phyloP scores from a whole-genome alignment of 2,888 invertebrate genomes.

The Yponomeuta sedellus region DNA sequence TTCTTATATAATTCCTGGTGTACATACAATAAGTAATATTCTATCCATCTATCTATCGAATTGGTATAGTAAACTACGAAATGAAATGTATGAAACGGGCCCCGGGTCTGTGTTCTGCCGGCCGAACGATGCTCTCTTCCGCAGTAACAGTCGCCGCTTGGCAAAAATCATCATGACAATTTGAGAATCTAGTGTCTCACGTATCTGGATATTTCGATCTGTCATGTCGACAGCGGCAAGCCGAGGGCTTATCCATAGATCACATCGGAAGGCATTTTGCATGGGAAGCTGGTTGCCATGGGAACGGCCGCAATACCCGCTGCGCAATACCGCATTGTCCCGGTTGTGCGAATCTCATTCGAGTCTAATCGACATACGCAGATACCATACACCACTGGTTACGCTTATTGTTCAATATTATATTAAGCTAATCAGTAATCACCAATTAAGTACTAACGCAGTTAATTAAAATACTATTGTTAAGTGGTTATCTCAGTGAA shows the following conservation, averaged over 20 bases:
- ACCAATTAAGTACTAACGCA: not conserved
- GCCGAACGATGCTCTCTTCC: too few relatives aligned
- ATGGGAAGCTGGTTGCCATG: slow-evolving; percentile 26
- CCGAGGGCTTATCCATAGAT: not conserved
- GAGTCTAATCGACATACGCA: not conserved
- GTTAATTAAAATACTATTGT: not conserved
- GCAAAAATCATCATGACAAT: too few relatives aligned
- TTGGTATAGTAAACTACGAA: too few relatives aligned
- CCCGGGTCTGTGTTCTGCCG: too few relatives aligned
- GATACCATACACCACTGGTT: not conserved
- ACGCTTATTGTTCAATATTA: slow-evolving; percentile 24
- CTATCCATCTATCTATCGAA: too few relatives aligned
- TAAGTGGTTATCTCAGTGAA: not conserved
- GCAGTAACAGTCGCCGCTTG: too few relatives aligned
- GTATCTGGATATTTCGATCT: not conserved
- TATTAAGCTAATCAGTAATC: not conserved
- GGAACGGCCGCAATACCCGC: slow-evolving; percentile 16
- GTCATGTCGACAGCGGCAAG: not conserved
- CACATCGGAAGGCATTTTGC: slow-evolving; percentile 18
- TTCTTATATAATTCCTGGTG: too few relatives aligned
- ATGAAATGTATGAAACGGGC: too few relatives aligned
- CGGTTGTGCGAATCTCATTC: not conserved
- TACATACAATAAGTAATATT: too few relatives aligned
- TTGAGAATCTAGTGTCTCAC: too few relatives aligned
- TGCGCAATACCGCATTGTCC: slow-evolving; percentile 15